phyloP scores from a whole-genome alignment of 2,888 invertebrate genomes.

The Branchipolynoe longqiensis region DNA sequence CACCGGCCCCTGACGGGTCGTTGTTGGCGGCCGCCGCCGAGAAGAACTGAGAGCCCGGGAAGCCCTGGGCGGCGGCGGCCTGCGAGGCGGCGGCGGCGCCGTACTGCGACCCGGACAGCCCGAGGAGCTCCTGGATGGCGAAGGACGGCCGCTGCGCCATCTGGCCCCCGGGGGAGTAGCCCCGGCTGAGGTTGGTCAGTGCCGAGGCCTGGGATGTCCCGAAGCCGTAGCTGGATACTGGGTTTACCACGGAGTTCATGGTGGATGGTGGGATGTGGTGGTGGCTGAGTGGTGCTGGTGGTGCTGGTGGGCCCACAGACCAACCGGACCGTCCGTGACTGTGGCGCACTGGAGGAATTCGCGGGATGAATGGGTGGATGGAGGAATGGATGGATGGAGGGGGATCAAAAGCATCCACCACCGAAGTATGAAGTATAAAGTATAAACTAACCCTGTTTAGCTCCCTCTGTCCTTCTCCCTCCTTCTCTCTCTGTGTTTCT shows the following conservation, averaged over 20 bases:
- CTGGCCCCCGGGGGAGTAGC: conserved; percentile 32
- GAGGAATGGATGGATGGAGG: too few relatives aligned
- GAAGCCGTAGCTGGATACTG: conserved; percentile 57
- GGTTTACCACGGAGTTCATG: conserved; percentile 59
- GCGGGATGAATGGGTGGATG: too few relatives aligned
- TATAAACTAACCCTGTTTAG: too few relatives aligned
- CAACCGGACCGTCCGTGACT: too few relatives aligned
- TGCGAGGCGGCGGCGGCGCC: conserved; percentile 46
- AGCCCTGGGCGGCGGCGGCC: conserved; percentile 48
- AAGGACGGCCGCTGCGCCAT: conserved; percentile 56
- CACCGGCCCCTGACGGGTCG: conserved; percentile 39
- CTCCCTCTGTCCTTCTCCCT: too few relatives aligned
- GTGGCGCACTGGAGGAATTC: too few relatives aligned
- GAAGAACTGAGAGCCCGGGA: conserved; percentile 56
- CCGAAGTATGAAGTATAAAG: too few relatives aligned
- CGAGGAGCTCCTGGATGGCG: conserved; percentile 57
- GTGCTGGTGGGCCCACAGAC: too few relatives aligned
- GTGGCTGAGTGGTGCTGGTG: too few relatives aligned
- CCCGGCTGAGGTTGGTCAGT: conserved; percentile 39
- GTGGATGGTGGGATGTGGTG: not conserved
- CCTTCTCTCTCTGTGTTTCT: too few relatives aligned
- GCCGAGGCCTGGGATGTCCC: conserved; percentile 48
- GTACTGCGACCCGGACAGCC: conserved; percentile 46
- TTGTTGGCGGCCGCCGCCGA: conserved; percentile 41
- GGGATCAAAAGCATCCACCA: too few relatives aligned